Percentiles rank a stretch among this genome's conserved stretches.
Evolutionary conservation across 2,888 invertebrate species (phyloP).

Genomic region (Acutogordius australiensis): DNA sequence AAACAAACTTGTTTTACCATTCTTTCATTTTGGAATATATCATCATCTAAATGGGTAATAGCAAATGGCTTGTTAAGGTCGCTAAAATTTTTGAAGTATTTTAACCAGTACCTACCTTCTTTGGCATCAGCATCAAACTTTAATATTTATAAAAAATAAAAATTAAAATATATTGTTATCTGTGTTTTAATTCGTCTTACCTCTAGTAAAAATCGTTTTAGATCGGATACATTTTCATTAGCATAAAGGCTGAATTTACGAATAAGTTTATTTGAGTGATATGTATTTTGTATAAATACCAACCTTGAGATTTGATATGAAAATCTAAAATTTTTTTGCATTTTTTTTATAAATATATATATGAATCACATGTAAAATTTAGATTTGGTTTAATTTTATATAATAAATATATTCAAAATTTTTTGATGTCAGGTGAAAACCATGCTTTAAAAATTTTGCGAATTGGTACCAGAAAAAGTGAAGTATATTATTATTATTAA

Average conservation of each 20-base stretch:
- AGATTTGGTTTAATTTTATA: too few relatives aligned
- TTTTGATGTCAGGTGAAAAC: too few relatives aligned
- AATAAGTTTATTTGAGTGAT: too few relatives aligned
- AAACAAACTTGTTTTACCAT: too few relatives aligned
- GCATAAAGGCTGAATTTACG: too few relatives aligned
- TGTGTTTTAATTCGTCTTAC: not conserved
- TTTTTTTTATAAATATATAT: too few relatives aligned
- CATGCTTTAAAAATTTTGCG: not conserved
- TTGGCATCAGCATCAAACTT: constrained; percentile 6
- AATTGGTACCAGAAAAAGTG: not conserved
- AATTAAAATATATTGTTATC: too few relatives aligned
- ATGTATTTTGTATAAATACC: too few relatives aligned
- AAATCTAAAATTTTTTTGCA: too few relatives aligned
- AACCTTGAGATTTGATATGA: too few relatives aligned
- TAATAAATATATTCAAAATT: too few relatives aligned
- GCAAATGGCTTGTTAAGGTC: not conserved
- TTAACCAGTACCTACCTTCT: constrained; percentile 8
- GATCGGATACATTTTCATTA: not conserved
- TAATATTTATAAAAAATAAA: not conserved
- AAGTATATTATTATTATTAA: not conserved
- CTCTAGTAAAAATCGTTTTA: constrained; percentile 5
- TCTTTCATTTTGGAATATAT: not conserved
- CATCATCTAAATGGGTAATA: not conserved
- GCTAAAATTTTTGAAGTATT: constrained; percentile 9
- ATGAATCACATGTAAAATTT: too few relatives aligned